Conservation (phyloP, 2,888 invertebrate species). For the Aelia acuminata region DNA sequence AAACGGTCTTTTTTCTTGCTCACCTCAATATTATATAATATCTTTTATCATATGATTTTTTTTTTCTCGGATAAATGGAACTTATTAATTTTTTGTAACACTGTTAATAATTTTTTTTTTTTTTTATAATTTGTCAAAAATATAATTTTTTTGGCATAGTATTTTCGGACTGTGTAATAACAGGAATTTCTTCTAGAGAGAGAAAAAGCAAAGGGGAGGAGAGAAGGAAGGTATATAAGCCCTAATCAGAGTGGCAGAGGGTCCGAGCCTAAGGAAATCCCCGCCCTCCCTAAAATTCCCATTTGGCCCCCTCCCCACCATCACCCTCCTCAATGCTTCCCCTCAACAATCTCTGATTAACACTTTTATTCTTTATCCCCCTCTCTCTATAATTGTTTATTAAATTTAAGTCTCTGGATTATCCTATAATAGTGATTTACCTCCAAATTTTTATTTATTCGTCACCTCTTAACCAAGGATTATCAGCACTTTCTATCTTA, state of each 20-base stretch:
- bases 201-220: too few relatives aligned
- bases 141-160: too few relatives aligned
- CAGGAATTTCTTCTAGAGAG: neutral
- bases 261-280: neutral
- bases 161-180: neutral
- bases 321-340: neutral
- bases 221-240: neutral
- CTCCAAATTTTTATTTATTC: neutral
- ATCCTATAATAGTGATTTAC: neutral
- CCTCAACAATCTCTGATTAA: conserved; percentile 37
- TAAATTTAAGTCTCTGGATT: neutral
- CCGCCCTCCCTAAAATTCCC: conserved; percentile 7
- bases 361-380: conserved; percentile 19
- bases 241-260: neutral
- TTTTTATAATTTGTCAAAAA: too few relatives aligned
- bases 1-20: too few relatives aligned
- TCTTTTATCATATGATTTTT: too few relatives aligned
- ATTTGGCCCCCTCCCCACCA: neutral
- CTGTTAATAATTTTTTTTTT: too few relatives aligned
- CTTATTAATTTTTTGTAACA: too few relatives aligned
- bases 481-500: neutral
- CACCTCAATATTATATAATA: too few relatives aligned
- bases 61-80: too few relatives aligned
- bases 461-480: neutral
- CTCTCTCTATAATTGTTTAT: conserved; percentile 26